Evolutionary conservation across 1,140 invertebrate genomes (phyloP).

Genomic region (Rhagoletis zephyria): DNA sequence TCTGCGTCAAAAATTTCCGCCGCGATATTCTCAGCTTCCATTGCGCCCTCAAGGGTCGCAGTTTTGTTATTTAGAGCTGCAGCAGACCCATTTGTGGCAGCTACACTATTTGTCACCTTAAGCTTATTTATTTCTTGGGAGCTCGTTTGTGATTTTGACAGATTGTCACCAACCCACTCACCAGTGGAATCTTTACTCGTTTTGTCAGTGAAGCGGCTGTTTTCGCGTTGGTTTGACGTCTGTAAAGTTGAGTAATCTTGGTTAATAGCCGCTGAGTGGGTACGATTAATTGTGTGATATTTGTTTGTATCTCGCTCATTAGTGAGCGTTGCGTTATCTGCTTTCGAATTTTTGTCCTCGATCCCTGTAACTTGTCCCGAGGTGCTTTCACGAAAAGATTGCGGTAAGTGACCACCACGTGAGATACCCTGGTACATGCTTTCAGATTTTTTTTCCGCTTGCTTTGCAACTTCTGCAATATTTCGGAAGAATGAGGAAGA

Average conservation of each 20-base stretch:
- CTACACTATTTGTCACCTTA: not conserved
- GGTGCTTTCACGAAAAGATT: not conserved
- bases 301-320: not conserved
- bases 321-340: not conserved
- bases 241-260: too few species aligned
- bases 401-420: slow-evolving; percentile 59
- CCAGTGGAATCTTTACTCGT: not conserved
- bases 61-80: not conserved
- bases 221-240: not conserved
- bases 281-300: slow-evolving; percentile 25
- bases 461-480: slow-evolving; percentile 52
- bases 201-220: not conserved
- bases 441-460: not conserved
- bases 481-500: slow-evolving; percentile 62
- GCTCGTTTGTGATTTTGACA: not conserved
- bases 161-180: not conserved
- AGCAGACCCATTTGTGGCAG: not conserved
- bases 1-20: slow-evolving; percentile 65
- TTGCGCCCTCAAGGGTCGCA: not conserved
- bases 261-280: not conserved
- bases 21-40: slow-evolving; percentile 64
- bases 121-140: not conserved
- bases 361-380: not conserved
- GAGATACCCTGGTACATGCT: slow-evolving; percentile 56
- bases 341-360: not conserved